Conservation (phyloP, 2,113 vertebrate genomes). For the Azemiops feae region DNA sequence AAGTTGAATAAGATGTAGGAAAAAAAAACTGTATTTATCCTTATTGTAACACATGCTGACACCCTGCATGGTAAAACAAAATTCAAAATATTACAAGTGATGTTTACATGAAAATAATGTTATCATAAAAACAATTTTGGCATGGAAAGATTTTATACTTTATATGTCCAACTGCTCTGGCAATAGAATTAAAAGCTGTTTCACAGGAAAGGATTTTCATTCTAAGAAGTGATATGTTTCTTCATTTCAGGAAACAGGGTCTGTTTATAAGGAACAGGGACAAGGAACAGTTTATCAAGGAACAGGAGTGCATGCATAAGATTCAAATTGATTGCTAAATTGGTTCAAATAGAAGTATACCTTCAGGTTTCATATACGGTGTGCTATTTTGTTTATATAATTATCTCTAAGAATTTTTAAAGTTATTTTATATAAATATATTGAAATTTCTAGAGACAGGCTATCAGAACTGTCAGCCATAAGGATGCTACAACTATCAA, state of each 20-base stretch:
- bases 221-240: neutral
- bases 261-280: neutral
- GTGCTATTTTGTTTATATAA: neutral
- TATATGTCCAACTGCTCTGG: neutral
- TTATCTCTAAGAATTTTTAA: neutral
- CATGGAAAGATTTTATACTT: neutral
- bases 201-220: neutral
- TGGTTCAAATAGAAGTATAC: conserved; percentile 7
- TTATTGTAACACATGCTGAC: neutral
- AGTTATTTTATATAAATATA: neutral
- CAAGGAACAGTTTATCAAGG: neutral
- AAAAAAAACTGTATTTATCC: conserved; percentile 13
- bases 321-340: conserved; percentile 4
- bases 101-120: neutral
- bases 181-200: neutral
- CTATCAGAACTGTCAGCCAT: neutral
- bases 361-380: neutral
- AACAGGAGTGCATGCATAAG: neutral
- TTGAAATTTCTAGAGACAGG: neutral
- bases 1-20: neutral
- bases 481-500: neutral
- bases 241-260: neutral
- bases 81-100: neutral
- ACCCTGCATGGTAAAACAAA: neutral
- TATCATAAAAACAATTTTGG: conserved; percentile 5